Evolutionary conservation across 2,888 invertebrate genomes (phyloP).

Genomic region (Pemphredon lugubris): DNA sequence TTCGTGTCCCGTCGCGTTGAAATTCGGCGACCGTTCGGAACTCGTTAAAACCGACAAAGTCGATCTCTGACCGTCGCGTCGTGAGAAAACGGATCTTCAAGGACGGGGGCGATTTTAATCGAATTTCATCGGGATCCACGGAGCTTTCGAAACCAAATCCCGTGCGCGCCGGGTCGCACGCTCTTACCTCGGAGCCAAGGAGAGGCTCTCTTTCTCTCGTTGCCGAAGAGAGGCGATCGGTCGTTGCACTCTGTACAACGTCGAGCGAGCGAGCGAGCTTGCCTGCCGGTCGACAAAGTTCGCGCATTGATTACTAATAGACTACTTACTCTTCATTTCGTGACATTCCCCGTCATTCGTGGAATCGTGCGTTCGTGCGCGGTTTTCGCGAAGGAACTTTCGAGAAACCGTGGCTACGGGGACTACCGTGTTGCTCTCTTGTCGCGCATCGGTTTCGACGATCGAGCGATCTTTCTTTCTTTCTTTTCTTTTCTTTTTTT

Average conservation of each 20-base stretch:
- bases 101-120: no score
- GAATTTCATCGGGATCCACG: no score
- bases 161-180: no score
- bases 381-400: slow-evolving; percentile 35
- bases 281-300: slow-evolving; percentile 53
- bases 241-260: slow-evolving; percentile 60
- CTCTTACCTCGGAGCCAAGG: no score
- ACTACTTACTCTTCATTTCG: slow-evolving; percentile 65
- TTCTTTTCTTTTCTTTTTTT: no score
- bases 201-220: background rate
- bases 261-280: slow-evolving; percentile 12
- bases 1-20: no score
- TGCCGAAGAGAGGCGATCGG: slow-evolving; percentile 41
- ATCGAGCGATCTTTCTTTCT: slow-evolving; percentile 38
- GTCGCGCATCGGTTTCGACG: background rate
- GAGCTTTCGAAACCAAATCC: no score
- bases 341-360: slow-evolving; percentile 58
- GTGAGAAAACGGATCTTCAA: no score
- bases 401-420: background rate
- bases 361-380: slow-evolving; percentile 53
- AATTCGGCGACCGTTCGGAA: no score
- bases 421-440: no score
- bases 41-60: no score
- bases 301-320: slow-evolving; percentile 70
- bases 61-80: no score